Percentiles rank a stretch among this genome's conserved stretches.
phyloP scores from a whole-genome alignment of 2,113 vertebrate genomes.

The Tamias sibiricus region DNA sequence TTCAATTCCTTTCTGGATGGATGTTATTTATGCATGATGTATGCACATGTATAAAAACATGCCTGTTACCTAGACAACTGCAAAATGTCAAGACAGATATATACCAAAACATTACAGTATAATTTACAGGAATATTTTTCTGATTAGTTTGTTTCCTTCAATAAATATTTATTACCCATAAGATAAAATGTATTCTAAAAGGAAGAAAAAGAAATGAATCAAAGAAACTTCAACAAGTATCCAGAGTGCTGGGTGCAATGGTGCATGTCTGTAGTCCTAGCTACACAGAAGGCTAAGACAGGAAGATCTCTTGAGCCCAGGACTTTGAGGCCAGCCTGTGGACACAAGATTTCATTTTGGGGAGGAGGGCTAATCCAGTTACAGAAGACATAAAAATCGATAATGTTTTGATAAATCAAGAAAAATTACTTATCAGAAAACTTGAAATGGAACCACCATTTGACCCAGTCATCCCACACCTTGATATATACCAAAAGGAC shows the following conservation, averaged over 20 bases:
- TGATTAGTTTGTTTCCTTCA: constrained; percentile 27
- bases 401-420: not conserved
- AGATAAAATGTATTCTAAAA: constrained; percentile 18
- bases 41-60: not conserved
- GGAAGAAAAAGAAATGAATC: not conserved
- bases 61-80: not conserved
- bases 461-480: too few species aligned
- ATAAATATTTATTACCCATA: not conserved
- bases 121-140: not conserved
- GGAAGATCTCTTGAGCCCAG: not conserved
- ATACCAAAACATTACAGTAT: not conserved
- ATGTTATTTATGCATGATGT: not conserved
- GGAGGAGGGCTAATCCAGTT: not conserved
- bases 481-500: too few species aligned
- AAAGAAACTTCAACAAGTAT: not conserved
- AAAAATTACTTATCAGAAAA: constrained; percentile 9
- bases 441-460: too few species aligned
- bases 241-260: not conserved
- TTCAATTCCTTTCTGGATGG: not conserved
- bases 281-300: not conserved
- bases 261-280: fast-evolving
- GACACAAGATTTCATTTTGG: not conserved
- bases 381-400: not conserved
- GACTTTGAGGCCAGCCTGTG: not conserved
- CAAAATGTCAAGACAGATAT: not conserved